These are phyloP conservation scores for Temnothorax ravouxi DNA, from an alignment of 2,888 invertebrate species.

Conservation along the genomic window DNA sequence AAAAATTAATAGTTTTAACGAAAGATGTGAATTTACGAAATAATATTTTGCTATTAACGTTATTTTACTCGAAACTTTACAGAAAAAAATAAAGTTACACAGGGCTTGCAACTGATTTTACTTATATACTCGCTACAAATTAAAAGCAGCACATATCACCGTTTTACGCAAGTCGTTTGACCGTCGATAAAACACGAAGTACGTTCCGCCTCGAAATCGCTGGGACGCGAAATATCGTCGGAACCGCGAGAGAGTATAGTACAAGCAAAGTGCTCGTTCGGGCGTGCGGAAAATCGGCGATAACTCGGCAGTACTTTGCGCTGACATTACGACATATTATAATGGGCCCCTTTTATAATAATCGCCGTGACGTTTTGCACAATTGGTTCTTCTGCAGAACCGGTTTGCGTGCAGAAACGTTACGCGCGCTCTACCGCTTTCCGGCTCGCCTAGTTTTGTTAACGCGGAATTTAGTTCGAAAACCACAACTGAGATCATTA, in stretches of 20 bases:
- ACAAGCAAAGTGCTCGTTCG: constrained; percentile 53
- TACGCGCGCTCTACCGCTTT: constrained; percentile 30
- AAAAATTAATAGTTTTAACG: not conserved
- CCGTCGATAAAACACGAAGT: constrained; percentile 16
- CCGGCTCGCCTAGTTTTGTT: constrained; percentile 49
- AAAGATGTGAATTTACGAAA: not conserved
- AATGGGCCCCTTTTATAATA: constrained; percentile 68
- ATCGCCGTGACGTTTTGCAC: constrained; percentile 62
- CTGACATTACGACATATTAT: constrained; percentile 60
- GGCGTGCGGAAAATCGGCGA: constrained; percentile 59
- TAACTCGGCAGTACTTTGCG: constrained; percentile 52
- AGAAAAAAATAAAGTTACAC: not conserved
- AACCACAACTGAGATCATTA: constrained; percentile 41
- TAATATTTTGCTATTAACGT: not conserved
- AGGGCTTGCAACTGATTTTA: not conserved
- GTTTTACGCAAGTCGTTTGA: constrained; percentile 25
- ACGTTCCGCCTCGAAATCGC: constrained; percentile 25
- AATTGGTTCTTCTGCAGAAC: constrained; percentile 60
- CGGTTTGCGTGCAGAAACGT: constrained; percentile 41
- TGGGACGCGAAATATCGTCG: constrained; percentile 20
- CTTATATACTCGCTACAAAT: not conserved
- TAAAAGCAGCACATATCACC: not conserved
- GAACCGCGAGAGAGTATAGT: constrained; percentile 34
- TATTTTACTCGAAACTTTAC: not conserved
- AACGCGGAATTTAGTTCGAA: constrained; percentile 46